Evolutionary conservation across 1,140 invertebrate species (phyloP), one percentile per base, ranked within the genome.

Genomic region (Leucophenga varia): DNA sequence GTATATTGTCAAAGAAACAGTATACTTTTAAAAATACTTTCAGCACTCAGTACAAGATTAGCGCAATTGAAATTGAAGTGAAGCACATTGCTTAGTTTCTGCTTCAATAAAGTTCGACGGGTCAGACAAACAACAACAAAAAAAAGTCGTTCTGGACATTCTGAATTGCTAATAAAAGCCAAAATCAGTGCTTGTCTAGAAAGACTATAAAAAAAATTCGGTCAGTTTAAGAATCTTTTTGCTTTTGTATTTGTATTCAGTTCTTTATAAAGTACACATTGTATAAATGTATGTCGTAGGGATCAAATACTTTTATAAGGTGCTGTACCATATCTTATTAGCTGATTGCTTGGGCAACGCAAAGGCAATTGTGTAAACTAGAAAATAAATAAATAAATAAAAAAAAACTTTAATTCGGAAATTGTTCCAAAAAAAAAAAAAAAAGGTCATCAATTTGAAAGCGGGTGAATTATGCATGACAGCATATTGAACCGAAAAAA

Each of bases 271-370:
- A n/a, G n/a, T n/a, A n/a, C n/a, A n/a, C n/a, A n/a, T n/a, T n/a
- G n/a, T n/a, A n/a, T n/a, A n/a, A n/a, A n/a, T n/a, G n/a, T n/a
- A n/a, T n/a, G n/a, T n/a, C 63, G 67, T 65, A 65, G 63, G 63
- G 63, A 67, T 59, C 47, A 65, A 65, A 65, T 65, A 65, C 63
- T 65, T 65, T 65, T 67, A 67, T 65, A 65, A 65, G 63, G 63
- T 65, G 63, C 63, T 67, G 63, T 63, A 56, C n/a, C n/a, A 63
- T 67, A 63, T 63, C 59, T 59, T 65, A 65, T 65, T 65, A 67
- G 63, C 61, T 65, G 63, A 65, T 65, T 65, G 63, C 63, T 50
- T 59, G 63, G 63, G 63, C 59, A 63, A 7, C 49, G 48, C 42
- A 45, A 25, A 36, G 37, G 38, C 41, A 39, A 49, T 52, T 61